These are phyloP conservation scores for Invenusta paracnida DNA, from an alignment of 2,888 invertebrate species.

Conservation along the genomic window DNA sequence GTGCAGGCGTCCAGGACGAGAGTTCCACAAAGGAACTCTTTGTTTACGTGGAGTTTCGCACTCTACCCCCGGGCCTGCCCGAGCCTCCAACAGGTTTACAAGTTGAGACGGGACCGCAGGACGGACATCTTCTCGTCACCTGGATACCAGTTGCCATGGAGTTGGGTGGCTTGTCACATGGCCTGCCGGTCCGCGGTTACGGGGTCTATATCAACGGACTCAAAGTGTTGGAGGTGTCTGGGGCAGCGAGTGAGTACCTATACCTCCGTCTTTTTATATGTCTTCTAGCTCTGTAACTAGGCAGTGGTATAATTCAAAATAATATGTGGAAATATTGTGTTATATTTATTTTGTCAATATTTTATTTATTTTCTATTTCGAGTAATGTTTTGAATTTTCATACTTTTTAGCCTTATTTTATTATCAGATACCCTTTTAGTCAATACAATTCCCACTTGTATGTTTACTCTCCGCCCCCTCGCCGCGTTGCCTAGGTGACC, in stretches of 20 bases:
- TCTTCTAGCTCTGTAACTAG: too few relatives aligned
- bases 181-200: constrained; percentile 78
- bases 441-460: too few relatives aligned
- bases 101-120: constrained; percentile 94
- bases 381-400: too few relatives aligned
- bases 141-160: constrained; percentile 93
- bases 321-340: too few relatives aligned
- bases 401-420: too few relatives aligned
- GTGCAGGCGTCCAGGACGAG: neutral
- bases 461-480: too few relatives aligned
- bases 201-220: constrained; percentile 94
- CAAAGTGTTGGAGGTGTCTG: constrained; percentile 86
- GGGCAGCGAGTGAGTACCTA: constrained; percentile 68
- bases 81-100: constrained; percentile 72
- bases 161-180: constrained; percentile 56
- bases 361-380: too few relatives aligned
- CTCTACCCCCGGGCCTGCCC: constrained; percentile 63
- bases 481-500: too few relatives aligned
- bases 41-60: neutral
- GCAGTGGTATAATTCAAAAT: too few relatives aligned
- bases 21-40: neutral
- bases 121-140: constrained; percentile 92
- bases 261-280: too few relatives aligned
- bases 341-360: too few relatives aligned
- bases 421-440: too few relatives aligned